These are phyloP conservation scores for Podarcis muralis DNA, from an alignment of 2,113 vertebrate genomes.

Conservation along the genomic window DNA sequence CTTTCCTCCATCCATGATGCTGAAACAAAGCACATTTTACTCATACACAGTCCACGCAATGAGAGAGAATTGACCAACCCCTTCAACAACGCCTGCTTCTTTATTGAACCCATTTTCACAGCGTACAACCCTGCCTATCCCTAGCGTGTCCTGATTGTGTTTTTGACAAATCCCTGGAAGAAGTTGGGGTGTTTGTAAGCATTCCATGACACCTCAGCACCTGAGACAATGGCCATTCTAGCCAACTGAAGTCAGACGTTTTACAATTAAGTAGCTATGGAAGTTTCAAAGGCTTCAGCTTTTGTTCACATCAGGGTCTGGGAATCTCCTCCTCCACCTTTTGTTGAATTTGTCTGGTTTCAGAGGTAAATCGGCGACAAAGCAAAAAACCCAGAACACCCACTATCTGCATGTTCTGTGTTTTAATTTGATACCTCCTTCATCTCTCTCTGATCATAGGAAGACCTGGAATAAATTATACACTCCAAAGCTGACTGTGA, in stretches of 20 bases:
- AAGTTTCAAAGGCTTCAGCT: neutral
- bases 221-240: neutral
- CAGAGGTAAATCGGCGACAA: neutral
- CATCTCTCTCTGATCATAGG: neutral
- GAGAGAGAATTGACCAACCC: neutral
- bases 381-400: neutral
- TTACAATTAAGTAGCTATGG: neutral
- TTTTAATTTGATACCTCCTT: neutral
- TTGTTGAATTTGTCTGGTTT: neutral
- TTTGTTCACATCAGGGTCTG: neutral
- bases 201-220: neutral
- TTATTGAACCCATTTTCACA: neutral
- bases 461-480: neutral
- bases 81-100: too few relatives aligned
- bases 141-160: neutral
- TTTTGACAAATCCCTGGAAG: neutral
- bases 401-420: neutral
- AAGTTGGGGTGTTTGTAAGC: neutral
- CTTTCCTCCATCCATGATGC: neutral
- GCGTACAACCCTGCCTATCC: neutral
- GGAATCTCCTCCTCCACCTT: neutral
- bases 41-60: neutral
- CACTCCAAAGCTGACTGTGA: neutral
- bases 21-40: neutral
- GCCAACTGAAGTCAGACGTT: neutral